Evolutionary conservation across 2,797 vertebrate species (phyloP), one percentile per base, ranked within the genome.

Genomic region (Limosa lapponica): DNA sequence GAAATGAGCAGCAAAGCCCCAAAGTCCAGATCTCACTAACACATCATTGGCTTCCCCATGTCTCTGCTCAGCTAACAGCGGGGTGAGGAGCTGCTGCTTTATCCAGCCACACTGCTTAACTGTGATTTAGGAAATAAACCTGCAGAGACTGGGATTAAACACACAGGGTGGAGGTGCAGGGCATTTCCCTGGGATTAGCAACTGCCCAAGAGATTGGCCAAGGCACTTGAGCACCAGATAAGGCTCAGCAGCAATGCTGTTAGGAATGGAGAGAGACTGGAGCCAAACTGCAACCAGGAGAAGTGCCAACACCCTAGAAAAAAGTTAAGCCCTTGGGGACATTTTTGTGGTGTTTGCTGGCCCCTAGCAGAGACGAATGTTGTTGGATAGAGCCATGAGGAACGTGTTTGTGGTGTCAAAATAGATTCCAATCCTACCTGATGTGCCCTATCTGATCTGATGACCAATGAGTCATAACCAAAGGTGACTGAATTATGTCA

Each of bases 41-140:
- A 25, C 16, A 2, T 58, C 72, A 13, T 15, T 66, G 73, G 28
- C 64, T 85, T 89, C 61, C 55, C 65, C 0, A 0, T 7, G 25
- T 34, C 41, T 80, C 55, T 65, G 59, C 71, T 80, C 62, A 41
- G 48, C 37, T 41, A 94, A 90, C 88, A 92, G 92, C 67, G 37
- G 55, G 64, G 92, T 93, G 73, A 93, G 91, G 89, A 92, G 90
- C 91, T 97, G 90, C 96, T 97, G 94, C 72, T 93, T 95, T 92
- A 65, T 62, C 81, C 46, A 43, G 88, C 88, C 96, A 80, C 67
- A 37, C 84, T 78, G 75, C 84, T 88, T 75, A 92, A 72, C 87
- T 74, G 82, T 69, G 93, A 96, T 95, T 96, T 90, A 94, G 92
- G 94, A 95, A 95, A 94, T 72, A 84, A 91, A 94, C 70, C 94